Conservation (phyloP, 2,113 vertebrate species). For the Leptobrachium ailaonicum region DNA sequence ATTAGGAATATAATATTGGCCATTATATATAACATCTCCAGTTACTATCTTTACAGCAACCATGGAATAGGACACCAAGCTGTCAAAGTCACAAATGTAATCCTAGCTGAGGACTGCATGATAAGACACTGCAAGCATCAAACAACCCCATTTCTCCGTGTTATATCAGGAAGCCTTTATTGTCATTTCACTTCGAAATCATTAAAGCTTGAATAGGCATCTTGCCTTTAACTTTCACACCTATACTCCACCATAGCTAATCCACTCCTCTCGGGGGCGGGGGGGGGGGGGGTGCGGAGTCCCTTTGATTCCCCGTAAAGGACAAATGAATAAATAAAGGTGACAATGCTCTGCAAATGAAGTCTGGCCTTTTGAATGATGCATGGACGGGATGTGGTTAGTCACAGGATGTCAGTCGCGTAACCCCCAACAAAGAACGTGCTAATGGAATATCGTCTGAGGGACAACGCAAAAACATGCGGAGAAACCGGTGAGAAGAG, state of each 20-base stretch:
- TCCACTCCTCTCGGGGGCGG: neutral
- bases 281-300: neutral
- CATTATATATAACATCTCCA: no score
- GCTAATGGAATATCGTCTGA: constrained; percentile 10
- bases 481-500: constrained; percentile 1
- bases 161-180: constrained; percentile 17
- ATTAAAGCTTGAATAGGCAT: neutral
- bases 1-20: no score
- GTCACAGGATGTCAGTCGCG: constrained; percentile 39
- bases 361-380: constrained; percentile 47
- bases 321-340: constrained; percentile 23
- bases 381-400: constrained; percentile 35
- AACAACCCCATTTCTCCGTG: neutral
- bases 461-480: neutral
- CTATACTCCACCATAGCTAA: neutral
- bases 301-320: constrained; percentile 24
- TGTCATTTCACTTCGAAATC: neutral
- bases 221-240: constrained; percentile 2
- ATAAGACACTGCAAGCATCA: no score
- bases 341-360: constrained; percentile 31
- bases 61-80: no score
- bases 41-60: no score
- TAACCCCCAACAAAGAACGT: constrained; percentile 34
- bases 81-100: no score
- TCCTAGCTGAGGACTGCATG: no score